Percentiles rank a stretch among this genome's conserved stretches.
Evolutionary conservation across 2,797 vertebrate species (phyloP).

Genomic region (Eurystomus glaucurus): DNA sequence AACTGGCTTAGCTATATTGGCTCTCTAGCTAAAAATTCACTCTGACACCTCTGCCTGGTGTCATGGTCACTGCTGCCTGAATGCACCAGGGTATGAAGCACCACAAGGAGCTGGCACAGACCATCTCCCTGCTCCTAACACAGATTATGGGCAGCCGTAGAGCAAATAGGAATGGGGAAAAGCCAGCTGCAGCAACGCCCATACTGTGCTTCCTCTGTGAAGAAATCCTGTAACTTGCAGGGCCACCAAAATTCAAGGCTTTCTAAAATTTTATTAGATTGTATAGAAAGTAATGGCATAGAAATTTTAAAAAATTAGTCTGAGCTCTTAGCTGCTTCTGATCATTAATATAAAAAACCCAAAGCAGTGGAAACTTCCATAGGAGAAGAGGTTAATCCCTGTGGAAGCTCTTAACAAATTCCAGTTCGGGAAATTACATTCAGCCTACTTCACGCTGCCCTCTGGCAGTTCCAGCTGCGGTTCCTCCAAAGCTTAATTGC

Average conservation of each 20-base stretch:
- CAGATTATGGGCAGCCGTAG: not conserved
- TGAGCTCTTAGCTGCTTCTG: not conserved
- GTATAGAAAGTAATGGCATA: not conserved
- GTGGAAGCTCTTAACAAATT: not conserved
- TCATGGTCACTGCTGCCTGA: fast-evolving
- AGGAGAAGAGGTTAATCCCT: not conserved
- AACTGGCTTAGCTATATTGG: not conserved
- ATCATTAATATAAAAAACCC: not conserved
- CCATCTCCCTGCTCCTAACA: not conserved
- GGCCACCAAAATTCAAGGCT: not conserved
- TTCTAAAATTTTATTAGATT: not conserved
- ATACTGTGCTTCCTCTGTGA: not conserved
- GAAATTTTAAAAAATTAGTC: not conserved
- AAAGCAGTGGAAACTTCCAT: not conserved
- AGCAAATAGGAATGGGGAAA: fast-evolving
- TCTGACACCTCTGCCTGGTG: fast-evolving
- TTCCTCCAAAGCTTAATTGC: not conserved
- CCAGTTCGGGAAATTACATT: not conserved
- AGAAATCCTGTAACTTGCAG: not conserved
- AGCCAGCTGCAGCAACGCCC: fast-evolving
- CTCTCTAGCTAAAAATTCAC: not conserved
- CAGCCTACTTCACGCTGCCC: not conserved
- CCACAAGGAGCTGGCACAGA: not conserved
- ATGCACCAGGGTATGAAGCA: fast-evolving
- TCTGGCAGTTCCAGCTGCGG: not conserved